Evolutionary conservation across 2,888 invertebrate genomes (phyloP).

Genomic region (Drosophila monieri): DNA sequence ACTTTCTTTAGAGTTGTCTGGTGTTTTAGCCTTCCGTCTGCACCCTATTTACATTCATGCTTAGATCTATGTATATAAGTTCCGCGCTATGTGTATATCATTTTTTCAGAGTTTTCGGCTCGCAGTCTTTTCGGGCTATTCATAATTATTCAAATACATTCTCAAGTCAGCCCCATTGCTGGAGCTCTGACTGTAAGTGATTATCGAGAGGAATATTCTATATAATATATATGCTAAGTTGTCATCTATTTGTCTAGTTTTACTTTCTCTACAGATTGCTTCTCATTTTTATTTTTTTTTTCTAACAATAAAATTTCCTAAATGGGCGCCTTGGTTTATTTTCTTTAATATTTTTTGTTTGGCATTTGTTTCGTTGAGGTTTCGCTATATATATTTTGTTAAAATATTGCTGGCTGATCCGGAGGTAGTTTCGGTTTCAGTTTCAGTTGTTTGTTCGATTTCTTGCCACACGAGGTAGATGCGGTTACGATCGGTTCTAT

Average conservation of each 20-base stretch:
- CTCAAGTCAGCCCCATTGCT: constrained; percentile 46
- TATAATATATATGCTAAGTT: constrained; percentile 53
- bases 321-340: constrained; percentile 46
- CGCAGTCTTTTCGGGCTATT: constrained; percentile 80
- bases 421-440: constrained; percentile 69
- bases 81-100: constrained; percentile 51
- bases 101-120: constrained; percentile 80
- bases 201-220: constrained; percentile 59
- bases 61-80: constrained; percentile 47
- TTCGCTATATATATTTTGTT: constrained; percentile 2
- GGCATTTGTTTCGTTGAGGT: constrained; percentile 39
- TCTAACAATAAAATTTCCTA: constrained; percentile 60
- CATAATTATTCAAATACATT: constrained; percentile 54
- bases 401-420: constrained; percentile 29
- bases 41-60: constrained; percentile 35
- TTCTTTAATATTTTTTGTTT: constrained; percentile 16
- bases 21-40: constrained; percentile 46
- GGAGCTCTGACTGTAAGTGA: constrained; percentile 65
- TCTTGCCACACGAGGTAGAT: constrained; percentile 62
- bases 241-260: constrained; percentile 62
- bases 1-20: constrained; percentile 48
- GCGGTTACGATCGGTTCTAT: constrained; percentile 51
- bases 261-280: constrained; percentile 64
- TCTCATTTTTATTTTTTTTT: constrained; percentile 53
- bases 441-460: constrained; percentile 24